These are phyloP conservation scores for Hydrochoerus hydrochaeris DNA, from an alignment of 2,113 vertebrate genomes.

Conservation along the genomic window DNA sequence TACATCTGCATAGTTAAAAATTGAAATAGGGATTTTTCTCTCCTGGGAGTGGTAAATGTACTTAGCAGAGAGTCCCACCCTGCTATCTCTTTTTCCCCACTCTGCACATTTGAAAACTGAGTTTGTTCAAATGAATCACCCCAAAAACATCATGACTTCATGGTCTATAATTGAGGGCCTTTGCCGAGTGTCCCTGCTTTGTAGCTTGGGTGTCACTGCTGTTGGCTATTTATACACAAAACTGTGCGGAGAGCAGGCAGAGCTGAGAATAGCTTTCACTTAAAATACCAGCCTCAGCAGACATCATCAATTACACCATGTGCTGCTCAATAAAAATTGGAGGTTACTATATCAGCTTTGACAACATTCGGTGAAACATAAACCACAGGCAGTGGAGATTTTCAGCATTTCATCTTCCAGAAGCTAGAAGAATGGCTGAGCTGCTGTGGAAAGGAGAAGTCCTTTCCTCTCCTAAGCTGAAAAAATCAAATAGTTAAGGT, in stretches of 20 bases:
- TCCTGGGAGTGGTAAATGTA: background rate
- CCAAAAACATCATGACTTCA: slow-evolving; percentile 7
- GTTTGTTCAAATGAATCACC: slow-evolving; percentile 33
- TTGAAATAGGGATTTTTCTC: background rate
- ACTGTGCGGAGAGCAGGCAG: background rate
- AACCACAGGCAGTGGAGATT: background rate
- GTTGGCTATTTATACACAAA: slow-evolving; percentile 48
- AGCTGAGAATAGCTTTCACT: slow-evolving; percentile 50
- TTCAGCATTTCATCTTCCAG: slow-evolving; percentile 38
- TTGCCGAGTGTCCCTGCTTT: background rate
- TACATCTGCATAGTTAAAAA: background rate
- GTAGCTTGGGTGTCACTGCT: slow-evolving; percentile 8
- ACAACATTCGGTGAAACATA: slow-evolving; percentile 52
- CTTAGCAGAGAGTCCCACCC: background rate
- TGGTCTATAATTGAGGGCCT: background rate
- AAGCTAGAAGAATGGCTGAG: background rate
- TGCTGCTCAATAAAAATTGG: slow-evolving; percentile 62
- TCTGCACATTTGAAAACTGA: background rate
- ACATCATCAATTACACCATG: slow-evolving; percentile 58
- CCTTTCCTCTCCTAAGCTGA: background rate
- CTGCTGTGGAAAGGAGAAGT: slow-evolving; percentile 16
- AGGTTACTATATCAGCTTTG: slow-evolving; percentile 27
- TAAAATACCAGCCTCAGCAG: slow-evolving; percentile 62
- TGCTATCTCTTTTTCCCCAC: background rate
- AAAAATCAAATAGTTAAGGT: background rate